Evolutionary conservation across 2,888 invertebrate species (phyloP).

Genomic region (Cabera pusaria): DNA sequence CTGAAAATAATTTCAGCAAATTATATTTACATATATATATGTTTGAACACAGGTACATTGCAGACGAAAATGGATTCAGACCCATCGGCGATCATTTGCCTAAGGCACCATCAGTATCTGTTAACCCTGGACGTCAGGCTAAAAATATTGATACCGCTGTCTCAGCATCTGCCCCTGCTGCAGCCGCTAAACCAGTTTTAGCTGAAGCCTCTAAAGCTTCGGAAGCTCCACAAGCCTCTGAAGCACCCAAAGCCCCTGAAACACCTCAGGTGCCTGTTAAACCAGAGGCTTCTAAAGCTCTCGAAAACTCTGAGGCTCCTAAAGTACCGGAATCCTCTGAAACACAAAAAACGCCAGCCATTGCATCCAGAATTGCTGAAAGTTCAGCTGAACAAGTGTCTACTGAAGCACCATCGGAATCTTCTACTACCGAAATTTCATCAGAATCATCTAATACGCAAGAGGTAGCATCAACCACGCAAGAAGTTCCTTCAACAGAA

Average conservation of each 20-base stretch:
- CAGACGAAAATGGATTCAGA: constrained; percentile 89
- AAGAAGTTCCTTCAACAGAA: constrained; percentile 21
- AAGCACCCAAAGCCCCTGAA: constrained; percentile 1
- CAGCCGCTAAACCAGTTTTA: neutral
- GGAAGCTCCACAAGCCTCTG: neutral
- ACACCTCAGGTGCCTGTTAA: neutral
- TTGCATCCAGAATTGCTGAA: constrained; percentile 17
- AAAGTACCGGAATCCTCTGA: neutral
- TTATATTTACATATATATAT: neutral
- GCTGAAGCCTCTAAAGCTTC: constrained; percentile 4
- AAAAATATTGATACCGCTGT: constrained; percentile 47
- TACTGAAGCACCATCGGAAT: constrained; percentile 9
- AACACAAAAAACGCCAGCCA: constrained; percentile 1
- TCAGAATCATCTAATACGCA: constrained; percentile 21
- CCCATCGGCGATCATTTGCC: constrained; percentile 82
- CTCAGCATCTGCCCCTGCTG: constrained; percentile 35
- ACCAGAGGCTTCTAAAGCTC: neutral
- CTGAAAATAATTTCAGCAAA: neutral
- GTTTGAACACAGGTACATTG: constrained; percentile 79
- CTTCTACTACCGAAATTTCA: constrained; percentile 10
- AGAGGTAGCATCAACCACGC: no score
- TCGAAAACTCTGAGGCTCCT: neutral
- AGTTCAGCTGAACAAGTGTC: constrained; percentile 10
- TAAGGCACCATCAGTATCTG: constrained; percentile 30
- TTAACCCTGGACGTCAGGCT: constrained; percentile 9